Base-by-base conservation (phyloP, 2,113 vertebrate species). In the Scalopus aquaticus region DNA sequence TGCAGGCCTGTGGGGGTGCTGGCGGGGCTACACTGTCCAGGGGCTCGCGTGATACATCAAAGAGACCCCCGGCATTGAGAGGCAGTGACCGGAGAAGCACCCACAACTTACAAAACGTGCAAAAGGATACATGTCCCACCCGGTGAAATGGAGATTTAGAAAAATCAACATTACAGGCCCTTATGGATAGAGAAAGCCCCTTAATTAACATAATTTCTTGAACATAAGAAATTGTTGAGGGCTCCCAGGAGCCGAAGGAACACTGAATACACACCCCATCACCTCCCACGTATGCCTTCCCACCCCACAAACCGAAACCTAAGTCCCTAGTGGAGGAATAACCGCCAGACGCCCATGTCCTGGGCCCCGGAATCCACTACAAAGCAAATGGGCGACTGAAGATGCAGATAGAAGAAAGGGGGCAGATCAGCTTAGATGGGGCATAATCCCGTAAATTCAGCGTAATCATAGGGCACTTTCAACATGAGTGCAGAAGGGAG, bases 251-350 rank as follows among this genome's bases (percentile, higher is more conserved):
- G 24, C 5, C 17, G 20, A 3, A 22, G 19, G 54, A 4, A 5
- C 24, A 19, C 17, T 42, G 44, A 81, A 51, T 13, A 44, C 3
- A 0, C 22, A 35, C 51, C 26, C 70, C 35, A 35, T 26, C 35
- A n/a, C 28, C 28, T 49, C 49, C 8, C 42, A 26, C 0, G 1
- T 4, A 15, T 1, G 1, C 2, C 1, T 44, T 42, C 37, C 30
- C 19, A 24, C n/a, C 11, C 6, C 16, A 78, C 22, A 73, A 3
- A n/a, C 54, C 8, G 15, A 87, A 28, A 22, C 13, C 32, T 28
- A 13, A 83, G 46, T 26, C 74, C 42, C 58, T 35, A 49, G n/a
- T 9, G 56, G 11, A 35, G 72, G 6, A 26, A 74, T 17, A 91
- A 42, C 6, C 67, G 32, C 51, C 51, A 30, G 9, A 24, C 3